Percentiles rank a stretch among this genome's conserved stretches.
Conservation (phyloP, 2,888 invertebrate species). For the Papilio gigon region DNA sequence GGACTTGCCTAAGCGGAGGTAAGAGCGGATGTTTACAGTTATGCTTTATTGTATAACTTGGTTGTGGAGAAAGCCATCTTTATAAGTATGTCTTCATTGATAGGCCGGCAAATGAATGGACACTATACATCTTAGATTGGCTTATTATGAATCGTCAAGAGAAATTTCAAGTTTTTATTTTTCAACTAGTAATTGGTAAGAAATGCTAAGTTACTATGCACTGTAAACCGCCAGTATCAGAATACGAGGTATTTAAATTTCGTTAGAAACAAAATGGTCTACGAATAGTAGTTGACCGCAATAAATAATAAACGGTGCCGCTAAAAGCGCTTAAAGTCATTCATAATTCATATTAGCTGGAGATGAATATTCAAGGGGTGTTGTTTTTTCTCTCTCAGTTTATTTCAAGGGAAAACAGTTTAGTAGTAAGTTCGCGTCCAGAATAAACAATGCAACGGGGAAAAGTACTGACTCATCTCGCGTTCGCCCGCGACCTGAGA, state of each 20-base stretch:
- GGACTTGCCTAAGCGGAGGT: slow-evolving; percentile 79
- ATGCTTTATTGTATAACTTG: slow-evolving; percentile 76
- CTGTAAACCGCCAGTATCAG: not conserved
- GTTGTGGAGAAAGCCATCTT: slow-evolving; percentile 52
- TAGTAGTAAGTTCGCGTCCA: slow-evolving; percentile 64
- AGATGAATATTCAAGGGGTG: slow-evolving; percentile 63
- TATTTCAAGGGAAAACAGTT: slow-evolving; percentile 68
- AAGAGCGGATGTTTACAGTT: slow-evolving; percentile 80
- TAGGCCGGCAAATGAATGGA: slow-evolving; percentile 24
- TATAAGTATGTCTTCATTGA: slow-evolving; percentile 58
- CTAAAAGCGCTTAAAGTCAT: slow-evolving; percentile 46
- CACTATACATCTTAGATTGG: slow-evolving; percentile 7
- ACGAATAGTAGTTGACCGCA: slow-evolving; percentile 46
- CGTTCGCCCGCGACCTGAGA: slow-evolving; percentile 55
- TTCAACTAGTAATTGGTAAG: slow-evolving; percentile 43
- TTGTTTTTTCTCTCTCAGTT: slow-evolving; percentile 53
- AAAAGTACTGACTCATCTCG: slow-evolving; percentile 78
- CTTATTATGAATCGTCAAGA: slow-evolving; percentile 11
- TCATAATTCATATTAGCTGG: slow-evolving; percentile 53
- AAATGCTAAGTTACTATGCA: not conserved
- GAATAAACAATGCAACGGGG: slow-evolving; percentile 72
- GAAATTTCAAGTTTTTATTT: slow-evolving; percentile 10
- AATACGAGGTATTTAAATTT: slow-evolving; percentile 1
- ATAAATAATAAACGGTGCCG: slow-evolving; percentile 44
- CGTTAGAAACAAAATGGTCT: slow-evolving; percentile 37